A percentile compares a stretch with the other conserved stretches of the same genome.
Conservation (phyloP, 2,797 vertebrate species). For the Brachyalestes nurse region DNA sequence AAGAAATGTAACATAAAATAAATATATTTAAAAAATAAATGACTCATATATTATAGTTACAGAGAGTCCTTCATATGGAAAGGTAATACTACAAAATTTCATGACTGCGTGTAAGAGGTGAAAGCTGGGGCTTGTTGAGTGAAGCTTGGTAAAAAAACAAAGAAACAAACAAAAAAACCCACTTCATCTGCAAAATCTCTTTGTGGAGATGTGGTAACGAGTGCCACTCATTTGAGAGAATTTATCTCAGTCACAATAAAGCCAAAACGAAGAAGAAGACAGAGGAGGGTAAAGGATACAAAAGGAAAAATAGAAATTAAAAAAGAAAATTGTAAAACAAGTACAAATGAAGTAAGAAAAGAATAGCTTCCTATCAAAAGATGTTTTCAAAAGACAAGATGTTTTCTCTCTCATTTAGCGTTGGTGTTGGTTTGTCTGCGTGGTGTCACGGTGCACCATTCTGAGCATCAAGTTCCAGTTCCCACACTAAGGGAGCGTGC, state of each 20-base stretch:
- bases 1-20: constrained; percentile 54
- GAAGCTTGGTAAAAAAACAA: constrained; percentile 15
- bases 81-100: constrained; percentile 52
- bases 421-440: constrained; percentile 53
- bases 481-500: constrained; percentile 13
- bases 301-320: constrained; percentile 24
- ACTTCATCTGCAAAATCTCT: constrained; percentile 20
- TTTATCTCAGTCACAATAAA: constrained; percentile 37
- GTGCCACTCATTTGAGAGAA: constrained; percentile 28
- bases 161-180: not conserved
- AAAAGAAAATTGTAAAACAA: constrained; percentile 50
- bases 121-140: constrained; percentile 33
- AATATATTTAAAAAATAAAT: constrained; percentile 67
- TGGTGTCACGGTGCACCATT: constrained; percentile 44
- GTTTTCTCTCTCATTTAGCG: constrained; percentile 49
- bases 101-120: constrained; percentile 49
- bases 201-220: constrained; percentile 6
- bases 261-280: constrained; percentile 23
- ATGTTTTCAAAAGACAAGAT: constrained; percentile 39
- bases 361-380: constrained; percentile 61
- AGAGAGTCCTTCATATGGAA: constrained; percentile 59
- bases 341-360: constrained; percentile 60
- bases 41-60: constrained; percentile 56
- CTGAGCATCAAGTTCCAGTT: constrained; percentile 36
- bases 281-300: constrained; percentile 41